Percentiles rank a stretch among this genome's conserved stretches.
Conservation (phyloP, 1,140 invertebrate species). For the Conus ventricosus region DNA sequence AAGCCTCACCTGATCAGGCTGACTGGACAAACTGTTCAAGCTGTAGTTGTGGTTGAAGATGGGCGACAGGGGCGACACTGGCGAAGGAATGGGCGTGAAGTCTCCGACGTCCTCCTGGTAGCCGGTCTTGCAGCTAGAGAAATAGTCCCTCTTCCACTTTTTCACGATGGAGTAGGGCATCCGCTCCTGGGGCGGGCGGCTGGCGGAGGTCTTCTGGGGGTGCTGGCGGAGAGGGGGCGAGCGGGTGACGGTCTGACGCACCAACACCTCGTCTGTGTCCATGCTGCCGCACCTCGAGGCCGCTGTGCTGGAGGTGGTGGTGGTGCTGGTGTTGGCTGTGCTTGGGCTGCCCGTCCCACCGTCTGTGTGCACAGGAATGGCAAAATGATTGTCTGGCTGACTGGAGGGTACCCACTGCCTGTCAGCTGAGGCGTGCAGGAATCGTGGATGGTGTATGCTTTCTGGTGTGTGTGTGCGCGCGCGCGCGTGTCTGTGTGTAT, state of each 20-base stretch:
- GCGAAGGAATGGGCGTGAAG: conserved; percentile 9
- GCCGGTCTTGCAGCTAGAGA: conserved; percentile 37
- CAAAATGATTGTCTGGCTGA: no score
- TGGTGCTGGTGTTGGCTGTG: neutral
- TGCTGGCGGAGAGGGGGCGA: neutral
- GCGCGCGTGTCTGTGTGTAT: no score
- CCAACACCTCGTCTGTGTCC: conserved; percentile 27
- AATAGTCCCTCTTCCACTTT: conserved; percentile 33
- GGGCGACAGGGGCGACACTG: conserved; percentile 8
- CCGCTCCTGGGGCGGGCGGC: neutral
- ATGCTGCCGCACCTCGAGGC: neutral
- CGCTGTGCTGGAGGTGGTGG: neutral
- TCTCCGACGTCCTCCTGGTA: conserved; percentile 26
- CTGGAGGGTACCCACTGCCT: no score
- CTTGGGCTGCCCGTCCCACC: neutral
- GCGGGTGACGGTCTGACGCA: neutral
- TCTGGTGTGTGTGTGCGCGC: no score
- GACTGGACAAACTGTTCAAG: neutral
- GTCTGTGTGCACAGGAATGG: neutral
- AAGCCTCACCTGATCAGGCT: neutral
- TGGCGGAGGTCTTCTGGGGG: neutral
- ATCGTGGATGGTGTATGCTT: no score
- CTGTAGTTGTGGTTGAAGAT: conserved; percentile 16
- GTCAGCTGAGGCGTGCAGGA: no score
- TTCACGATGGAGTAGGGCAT: neutral